These are phyloP conservation scores for Dipodomys spectabilis DNA, from an alignment of 2,113 vertebrate genomes.

Conservation along the genomic window DNA sequence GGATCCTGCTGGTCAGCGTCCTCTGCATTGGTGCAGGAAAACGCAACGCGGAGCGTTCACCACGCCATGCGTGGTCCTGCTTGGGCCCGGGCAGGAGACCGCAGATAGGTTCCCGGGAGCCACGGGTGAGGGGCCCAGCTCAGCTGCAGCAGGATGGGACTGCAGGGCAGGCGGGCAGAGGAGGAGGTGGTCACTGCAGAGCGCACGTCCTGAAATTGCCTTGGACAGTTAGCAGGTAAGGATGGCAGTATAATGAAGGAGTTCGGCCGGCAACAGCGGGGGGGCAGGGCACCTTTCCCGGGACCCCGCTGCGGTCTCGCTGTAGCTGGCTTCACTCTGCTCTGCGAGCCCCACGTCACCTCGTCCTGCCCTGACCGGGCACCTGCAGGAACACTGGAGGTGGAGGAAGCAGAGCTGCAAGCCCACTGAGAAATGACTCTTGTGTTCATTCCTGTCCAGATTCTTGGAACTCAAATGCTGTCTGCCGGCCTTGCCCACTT, in stretches of 20 bases:
- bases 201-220: no score
- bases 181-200: background rate
- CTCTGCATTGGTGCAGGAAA: background rate
- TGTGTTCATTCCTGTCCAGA: background rate
- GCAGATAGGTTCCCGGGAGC: no score
- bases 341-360: no score
- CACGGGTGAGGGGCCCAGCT: background rate
- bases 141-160: background rate
- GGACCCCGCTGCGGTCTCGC: no score
- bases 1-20: background rate
- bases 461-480: no score
- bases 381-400: background rate
- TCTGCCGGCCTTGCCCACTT: background rate
- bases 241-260: no score
- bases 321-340: no score
- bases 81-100: background rate
- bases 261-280: no score
- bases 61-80: fast-evolving
- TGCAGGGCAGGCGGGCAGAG: background rate
- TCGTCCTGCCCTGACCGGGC: no score
- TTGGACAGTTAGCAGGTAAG: no score
- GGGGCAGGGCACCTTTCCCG: no score
- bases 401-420: background rate
- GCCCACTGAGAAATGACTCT: background rate
- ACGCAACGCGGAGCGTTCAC: no score